Evolutionary conservation across 2,797 vertebrate genomes (phyloP).

Genomic region (Spondyliosoma cantharus): DNA sequence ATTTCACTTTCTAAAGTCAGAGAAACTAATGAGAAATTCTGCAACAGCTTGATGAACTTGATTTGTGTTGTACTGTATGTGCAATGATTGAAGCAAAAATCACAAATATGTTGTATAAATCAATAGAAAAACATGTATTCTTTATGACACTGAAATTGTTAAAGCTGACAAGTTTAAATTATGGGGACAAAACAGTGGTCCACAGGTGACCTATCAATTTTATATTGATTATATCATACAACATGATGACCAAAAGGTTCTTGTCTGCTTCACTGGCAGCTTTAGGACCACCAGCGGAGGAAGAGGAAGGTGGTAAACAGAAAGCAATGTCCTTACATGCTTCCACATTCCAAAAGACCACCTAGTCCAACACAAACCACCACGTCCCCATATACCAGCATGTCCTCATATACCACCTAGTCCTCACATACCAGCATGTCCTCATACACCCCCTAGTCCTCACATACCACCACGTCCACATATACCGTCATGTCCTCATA

Average conservation of each 20-base stretch:
- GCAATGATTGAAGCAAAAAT: too few relatives aligned
- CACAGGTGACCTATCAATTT: too few relatives aligned
- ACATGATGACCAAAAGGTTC: not conserved
- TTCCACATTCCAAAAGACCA: not conserved
- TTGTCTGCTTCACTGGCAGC: not conserved
- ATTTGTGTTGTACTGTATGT: too few relatives aligned
- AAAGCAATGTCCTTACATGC: not conserved
- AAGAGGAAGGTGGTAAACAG: not conserved
- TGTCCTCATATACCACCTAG: not conserved
- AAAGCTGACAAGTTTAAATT: too few relatives aligned
- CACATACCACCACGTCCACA: not conserved
- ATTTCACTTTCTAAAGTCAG: too few relatives aligned
- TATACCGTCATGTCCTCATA: not conserved
- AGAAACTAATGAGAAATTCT: too few relatives aligned
- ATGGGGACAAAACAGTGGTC: too few relatives aligned
- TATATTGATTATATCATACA: not conserved
- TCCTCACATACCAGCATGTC: not conserved
- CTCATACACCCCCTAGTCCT: not conserved
- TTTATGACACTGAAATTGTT: too few relatives aligned
- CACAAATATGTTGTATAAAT: too few relatives aligned
- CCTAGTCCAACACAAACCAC: not conserved
- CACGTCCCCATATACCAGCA: not conserved
- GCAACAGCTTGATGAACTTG: too few relatives aligned
- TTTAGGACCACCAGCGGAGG: not conserved
- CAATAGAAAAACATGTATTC: too few relatives aligned